Conservation (phyloP, 2,797 vertebrate genomes). For the Meda fulgida region DNA sequence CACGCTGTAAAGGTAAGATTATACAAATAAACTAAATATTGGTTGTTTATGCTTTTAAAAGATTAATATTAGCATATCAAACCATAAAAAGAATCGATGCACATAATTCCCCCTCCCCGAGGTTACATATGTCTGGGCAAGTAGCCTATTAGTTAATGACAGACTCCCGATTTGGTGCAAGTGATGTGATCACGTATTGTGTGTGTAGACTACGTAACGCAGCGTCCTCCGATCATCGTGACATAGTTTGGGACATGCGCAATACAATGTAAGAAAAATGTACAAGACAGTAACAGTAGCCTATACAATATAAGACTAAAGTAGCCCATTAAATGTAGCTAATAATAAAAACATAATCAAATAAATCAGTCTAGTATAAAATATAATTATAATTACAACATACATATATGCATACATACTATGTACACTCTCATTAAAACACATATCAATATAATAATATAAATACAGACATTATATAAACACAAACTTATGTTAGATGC, state of each 20-base stretch:
- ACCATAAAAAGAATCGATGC: not conserved
- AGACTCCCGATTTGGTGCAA: slow-evolving; percentile 42
- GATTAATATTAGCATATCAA: not conserved
- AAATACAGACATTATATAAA: not conserved
- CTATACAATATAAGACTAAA: not conserved
- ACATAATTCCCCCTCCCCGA: not conserved
- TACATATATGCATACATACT: too few relatives aligned
- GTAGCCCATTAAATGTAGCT: not conserved
- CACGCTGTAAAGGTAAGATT: slow-evolving; percentile 28
- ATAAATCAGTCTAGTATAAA: not conserved
- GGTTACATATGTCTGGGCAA: slow-evolving; percentile 17
- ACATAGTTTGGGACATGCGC: slow-evolving; percentile 21
- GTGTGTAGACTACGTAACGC: slow-evolving; percentile 33
- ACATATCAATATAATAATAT: too few relatives aligned
- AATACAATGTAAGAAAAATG: not conserved
- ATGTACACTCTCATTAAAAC: too few relatives aligned
- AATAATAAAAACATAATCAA: not conserved
- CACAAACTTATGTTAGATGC: not conserved
- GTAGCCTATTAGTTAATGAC: slow-evolving; percentile 15
- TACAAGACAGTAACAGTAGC: not conserved
- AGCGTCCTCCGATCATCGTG: slow-evolving; percentile 9
- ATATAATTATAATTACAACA: not conserved
- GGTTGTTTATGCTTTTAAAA: not conserved
- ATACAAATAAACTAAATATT: not conserved
- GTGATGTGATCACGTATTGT: slow-evolving; percentile 38